These are phyloP conservation scores for Tyto alba DNA, from an alignment of 2,113 vertebrate genomes.

Conservation along the genomic window DNA sequence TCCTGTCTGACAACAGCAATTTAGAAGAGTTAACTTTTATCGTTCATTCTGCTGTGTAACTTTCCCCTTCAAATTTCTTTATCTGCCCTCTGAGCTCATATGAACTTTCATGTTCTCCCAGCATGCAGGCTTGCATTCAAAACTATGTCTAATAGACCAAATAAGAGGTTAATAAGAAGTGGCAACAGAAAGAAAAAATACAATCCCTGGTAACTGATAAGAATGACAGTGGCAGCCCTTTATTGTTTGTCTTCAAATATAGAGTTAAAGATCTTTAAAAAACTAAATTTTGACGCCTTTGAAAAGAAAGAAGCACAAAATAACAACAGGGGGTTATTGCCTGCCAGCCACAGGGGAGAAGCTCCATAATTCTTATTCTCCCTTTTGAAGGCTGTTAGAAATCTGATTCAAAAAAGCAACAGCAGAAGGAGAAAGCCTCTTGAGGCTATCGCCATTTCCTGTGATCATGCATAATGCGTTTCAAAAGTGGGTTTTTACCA, in stretches of 20 bases:
- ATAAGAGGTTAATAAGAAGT: slow-evolving; percentile 97
- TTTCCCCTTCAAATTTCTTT: slow-evolving; percentile 78
- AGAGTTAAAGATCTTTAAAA: slow-evolving; percentile 99
- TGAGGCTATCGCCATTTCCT: slow-evolving; percentile 98
- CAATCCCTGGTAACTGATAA: slow-evolving; percentile 93
- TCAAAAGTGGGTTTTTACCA: slow-evolving; percentile 95
- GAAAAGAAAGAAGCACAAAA: slow-evolving; percentile 99
- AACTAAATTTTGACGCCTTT: slow-evolving; percentile 98
- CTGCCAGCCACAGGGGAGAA: slow-evolving; percentile 94
- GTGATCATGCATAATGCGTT: slow-evolving; percentile 99
- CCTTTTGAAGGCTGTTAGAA: slow-evolving; percentile 98
- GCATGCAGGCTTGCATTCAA: slow-evolving; percentile 84
- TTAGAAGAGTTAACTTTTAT: slow-evolving; percentile 82
- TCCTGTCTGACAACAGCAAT: slow-evolving; percentile 73
- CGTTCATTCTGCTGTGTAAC: slow-evolving; percentile 77
- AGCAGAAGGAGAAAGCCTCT: slow-evolving; percentile 90
- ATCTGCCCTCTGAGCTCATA: slow-evolving; percentile 85
- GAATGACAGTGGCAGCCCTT: slow-evolving; percentile 94
- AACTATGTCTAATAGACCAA: slow-evolving; percentile 85
- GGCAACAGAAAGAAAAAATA: slow-evolving; percentile 88
- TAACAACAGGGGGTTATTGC: slow-evolving; percentile 99
- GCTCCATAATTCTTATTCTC: slow-evolving; percentile 94
- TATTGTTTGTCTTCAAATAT: slow-evolving; percentile 97
- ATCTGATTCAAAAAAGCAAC: slow-evolving; percentile 87
- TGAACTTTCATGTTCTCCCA: slow-evolving; percentile 87